Percentiles rank a stretch among this genome's conserved stretches.
Evolutionary conservation across 2,797 vertebrate species (phyloP).

Genomic region (Danio albolineatus): DNA sequence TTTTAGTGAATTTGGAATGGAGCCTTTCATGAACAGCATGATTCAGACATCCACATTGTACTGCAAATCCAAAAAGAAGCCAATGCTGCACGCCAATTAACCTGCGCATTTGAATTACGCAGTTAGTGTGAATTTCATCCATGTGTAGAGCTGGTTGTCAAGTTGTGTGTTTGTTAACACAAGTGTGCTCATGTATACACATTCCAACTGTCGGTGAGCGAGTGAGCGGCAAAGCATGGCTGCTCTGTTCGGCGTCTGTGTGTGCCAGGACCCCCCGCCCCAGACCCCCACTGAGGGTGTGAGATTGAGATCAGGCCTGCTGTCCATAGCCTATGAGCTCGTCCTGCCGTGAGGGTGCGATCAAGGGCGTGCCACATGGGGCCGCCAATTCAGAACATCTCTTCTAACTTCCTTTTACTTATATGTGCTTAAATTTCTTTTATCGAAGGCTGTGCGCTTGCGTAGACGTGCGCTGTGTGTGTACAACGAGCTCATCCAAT

Average conservation of each 20-base stretch:
- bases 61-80: slow-evolving; percentile 1
- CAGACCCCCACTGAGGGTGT: slow-evolving; percentile 2
- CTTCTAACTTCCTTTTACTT: slow-evolving; percentile 53
- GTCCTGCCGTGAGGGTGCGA: slow-evolving; percentile 70
- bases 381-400: slow-evolving; percentile 63
- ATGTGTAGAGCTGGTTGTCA: slow-evolving; percentile 12
- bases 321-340: slow-evolving; percentile 38
- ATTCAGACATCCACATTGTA: not conserved
- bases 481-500: slow-evolving; percentile 71
- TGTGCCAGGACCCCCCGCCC: slow-evolving; percentile 32
- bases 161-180: slow-evolving; percentile 38
- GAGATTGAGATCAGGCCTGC: slow-evolving; percentile 20
- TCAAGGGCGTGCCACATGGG: slow-evolving; percentile 72
- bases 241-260: slow-evolving; percentile 25
- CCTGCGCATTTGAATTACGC: slow-evolving; percentile 20
- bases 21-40: slow-evolving; percentile 18
- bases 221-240: slow-evolving; percentile 17
- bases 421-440: slow-evolving; percentile 49
- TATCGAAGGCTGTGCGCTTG: slow-evolving; percentile 51
- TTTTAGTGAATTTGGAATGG: slow-evolving; percentile 13
- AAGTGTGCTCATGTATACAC: slow-evolving; percentile 28
- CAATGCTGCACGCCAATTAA: slow-evolving; percentile 29
- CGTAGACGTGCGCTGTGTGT: slow-evolving; percentile 52
- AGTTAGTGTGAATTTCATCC: slow-evolving; percentile 25
- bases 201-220: slow-evolving; percentile 1